Base-by-base conservation (phyloP, 2,888 invertebrate species). In the Euphydryas editha region DNA sequence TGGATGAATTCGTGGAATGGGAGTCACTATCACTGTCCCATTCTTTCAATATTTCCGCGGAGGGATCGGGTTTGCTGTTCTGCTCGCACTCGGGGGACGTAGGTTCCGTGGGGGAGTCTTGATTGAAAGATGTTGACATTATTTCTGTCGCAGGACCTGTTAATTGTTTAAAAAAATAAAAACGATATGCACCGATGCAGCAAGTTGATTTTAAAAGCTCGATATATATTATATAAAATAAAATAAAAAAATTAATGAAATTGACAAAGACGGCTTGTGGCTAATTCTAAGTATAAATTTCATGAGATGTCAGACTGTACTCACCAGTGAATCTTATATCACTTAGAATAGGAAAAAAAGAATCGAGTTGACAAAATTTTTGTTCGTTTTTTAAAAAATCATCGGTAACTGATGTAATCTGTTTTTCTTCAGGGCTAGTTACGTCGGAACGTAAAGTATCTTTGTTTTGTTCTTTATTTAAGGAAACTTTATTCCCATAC, bases 1-100 rank as follows among this genome's bases (percentile, higher is more conserved):
- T 96, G 7, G 95, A 96, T 8, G 95, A 95, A 39, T 96, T 96
- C 71, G 94, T 94, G n/a, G 94, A 94, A 65, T 90, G 90, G 1
- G 91, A 88, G 68, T 93, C 95, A 10, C 94, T 94, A 74, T 95
- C 95, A 84, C 95, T 95, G 79, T 95, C 95, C 95, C 95, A 96
- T 76, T 95, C 96, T 75, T 95, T 93, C 72, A 91, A 75, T 73
- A 88, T 82, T 18, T 92, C 92, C 0, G 86, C 82, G 1, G 83
- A 85, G 20, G 90, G 84, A 64, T 87, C 85, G 7, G 86, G 83
- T 39, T 88, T 88, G 66, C 80, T 82, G 73, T 87, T 85, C 70
- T 83, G 82, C 72, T 84, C 85, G 74, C 82, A 80, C 75, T 83
- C 86, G 10, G 87, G 87, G 0, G 90, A 84, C 0, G 77, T 81